Evolutionary conservation across 2,797 vertebrate genomes (phyloP), one percentile per base, ranked within the genome.

Genomic region (Huso huso): DNA sequence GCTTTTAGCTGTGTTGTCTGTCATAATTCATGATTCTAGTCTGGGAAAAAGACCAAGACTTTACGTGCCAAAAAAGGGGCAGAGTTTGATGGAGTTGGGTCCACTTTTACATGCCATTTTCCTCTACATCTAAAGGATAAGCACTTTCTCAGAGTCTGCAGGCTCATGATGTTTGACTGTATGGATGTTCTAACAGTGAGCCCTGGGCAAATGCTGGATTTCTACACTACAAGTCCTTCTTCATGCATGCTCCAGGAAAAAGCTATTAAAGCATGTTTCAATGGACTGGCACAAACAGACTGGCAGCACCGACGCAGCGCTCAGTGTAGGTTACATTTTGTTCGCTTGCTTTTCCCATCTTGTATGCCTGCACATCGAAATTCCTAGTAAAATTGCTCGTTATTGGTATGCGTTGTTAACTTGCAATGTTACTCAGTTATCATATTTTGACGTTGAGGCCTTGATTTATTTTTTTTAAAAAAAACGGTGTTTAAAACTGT

Each of bases 81-180:
- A 89, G 93, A 95, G 90, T 96, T 96, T 91, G 92, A 96, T 96
- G 94, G 93, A 97, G 94, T 95, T 96, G 87, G 86, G 86, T 84
- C 89, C 86, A 89, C 89, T 91, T 88, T 86, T 86, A 84, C 81
- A 86, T 87, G 83, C 83, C 87, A 83, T 90, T 90, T 89, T 78
- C 83, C 83, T 86, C 81, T 85, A 76, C 87, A 83, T 84, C 86
- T 85, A 86, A 84, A 79, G 81, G 82, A 87, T 76, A 86, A 81
- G 85, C 87, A 86, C 83, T 89, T 85, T 66, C 61, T 87, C 86
- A 86, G 86, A 84, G 77, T 82, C 82, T 78, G 83, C 84, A 76
- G 83, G 85, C 83, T 83, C 83, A 89, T 84, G 86, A 97, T 97
- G 95, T 96, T 96, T 83, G 94, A 97, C 87, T 95, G 89, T 81